Percentiles rank a stretch among this genome's conserved stretches.
These are phyloP conservation scores for Coracias cyanogaster DNA, from an alignment of 2,797 vertebrate genomes.

Conservation along the genomic window DNA sequence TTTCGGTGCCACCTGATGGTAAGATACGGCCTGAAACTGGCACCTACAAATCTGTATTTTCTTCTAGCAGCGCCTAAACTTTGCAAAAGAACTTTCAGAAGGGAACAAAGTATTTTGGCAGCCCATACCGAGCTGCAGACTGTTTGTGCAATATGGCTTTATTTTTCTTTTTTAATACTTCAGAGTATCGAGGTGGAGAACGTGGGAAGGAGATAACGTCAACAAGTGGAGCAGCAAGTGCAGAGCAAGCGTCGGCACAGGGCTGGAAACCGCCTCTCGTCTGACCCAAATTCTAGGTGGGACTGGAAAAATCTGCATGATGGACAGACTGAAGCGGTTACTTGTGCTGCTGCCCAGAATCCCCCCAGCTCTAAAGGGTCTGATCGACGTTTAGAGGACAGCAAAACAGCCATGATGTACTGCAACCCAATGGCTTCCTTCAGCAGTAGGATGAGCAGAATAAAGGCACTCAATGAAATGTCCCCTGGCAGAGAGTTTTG, in stretches of 20 bases:
- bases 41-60: not conserved
- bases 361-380: not conserved
- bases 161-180: not conserved
- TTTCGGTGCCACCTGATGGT: not conserved
- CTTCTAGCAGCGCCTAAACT: not conserved
- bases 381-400: rapidly evolving
- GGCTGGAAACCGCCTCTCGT: rapidly evolving
- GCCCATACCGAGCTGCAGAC: not conserved
- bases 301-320: not conserved
- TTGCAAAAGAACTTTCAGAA: not conserved
- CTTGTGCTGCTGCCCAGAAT: not conserved
- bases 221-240: not conserved
- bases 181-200: not conserved
- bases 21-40: not conserved
- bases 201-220: not conserved
- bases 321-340: not conserved
- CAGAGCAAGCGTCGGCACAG: not conserved
- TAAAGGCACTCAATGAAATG: not conserved
- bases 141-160: not conserved
- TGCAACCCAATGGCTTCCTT: not conserved
- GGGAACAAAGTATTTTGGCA: not conserved
- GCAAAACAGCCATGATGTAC: not conserved
- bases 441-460: not conserved
- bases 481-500: not conserved
- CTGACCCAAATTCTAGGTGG: not conserved